Conservation (phyloP, 2,797 vertebrate genomes). For the Enteromius afrohamiltoni region DNA sequence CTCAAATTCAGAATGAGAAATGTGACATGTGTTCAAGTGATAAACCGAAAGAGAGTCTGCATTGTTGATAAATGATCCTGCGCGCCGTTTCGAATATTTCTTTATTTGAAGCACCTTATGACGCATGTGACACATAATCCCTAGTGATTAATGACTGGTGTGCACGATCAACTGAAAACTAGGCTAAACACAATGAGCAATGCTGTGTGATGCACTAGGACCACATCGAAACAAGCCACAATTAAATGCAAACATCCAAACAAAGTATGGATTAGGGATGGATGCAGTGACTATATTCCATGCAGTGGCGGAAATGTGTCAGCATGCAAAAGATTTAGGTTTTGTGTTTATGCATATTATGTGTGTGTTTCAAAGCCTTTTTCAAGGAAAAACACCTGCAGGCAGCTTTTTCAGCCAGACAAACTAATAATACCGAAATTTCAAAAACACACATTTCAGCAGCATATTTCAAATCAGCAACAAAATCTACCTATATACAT, state of each 20-base stretch:
- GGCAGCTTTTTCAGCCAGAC: background rate
- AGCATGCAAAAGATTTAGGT: background rate
- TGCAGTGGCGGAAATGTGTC: background rate
- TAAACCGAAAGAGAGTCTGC: slow-evolving; percentile 18
- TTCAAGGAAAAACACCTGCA: background rate
- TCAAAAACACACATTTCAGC: background rate
- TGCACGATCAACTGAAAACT: slow-evolving; percentile 12
- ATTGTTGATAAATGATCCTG: slow-evolving; percentile 29
- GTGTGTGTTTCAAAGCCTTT: background rate
- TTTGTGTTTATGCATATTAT: background rate
- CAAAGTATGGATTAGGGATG: background rate
- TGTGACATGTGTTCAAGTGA: slow-evolving; percentile 28
- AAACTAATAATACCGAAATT: background rate
- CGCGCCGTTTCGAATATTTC: background rate
- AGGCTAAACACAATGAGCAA: slow-evolving; percentile 24
- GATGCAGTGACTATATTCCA: background rate
- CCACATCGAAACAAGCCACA: background rate
- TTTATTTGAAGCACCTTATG: slow-evolving; percentile 36
- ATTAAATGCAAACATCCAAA: slow-evolving; percentile 5
- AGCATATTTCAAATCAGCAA: background rate
- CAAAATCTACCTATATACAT: too few relatives aligned
- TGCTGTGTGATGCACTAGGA: background rate
- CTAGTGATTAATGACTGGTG: slow-evolving; percentile 26
- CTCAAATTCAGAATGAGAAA: slow-evolving; percentile 49
- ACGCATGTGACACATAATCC: slow-evolving; percentile 29